These are phyloP conservation scores for Meiosimyza decipiens DNA, from an alignment of 2,888 invertebrate genomes.

Conservation along the genomic window DNA sequence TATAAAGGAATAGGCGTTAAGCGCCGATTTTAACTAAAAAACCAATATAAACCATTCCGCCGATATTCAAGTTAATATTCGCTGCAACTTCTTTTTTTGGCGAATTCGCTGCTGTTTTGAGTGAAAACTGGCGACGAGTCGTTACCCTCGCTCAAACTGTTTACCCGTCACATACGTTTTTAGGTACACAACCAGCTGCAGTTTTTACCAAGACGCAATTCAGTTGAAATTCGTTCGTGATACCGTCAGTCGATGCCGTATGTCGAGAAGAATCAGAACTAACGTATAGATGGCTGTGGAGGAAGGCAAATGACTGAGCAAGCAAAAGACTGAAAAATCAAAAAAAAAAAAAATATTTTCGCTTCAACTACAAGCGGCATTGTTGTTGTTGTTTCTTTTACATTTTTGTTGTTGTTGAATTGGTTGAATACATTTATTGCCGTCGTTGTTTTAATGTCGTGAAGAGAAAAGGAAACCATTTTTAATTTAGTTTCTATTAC, in stretches of 20 bases:
- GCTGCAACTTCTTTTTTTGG: no score
- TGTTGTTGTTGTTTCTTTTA: constrained; percentile 3
- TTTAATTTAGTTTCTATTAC: constrained; percentile 1
- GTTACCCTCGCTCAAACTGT: not conserved
- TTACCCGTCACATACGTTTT: no score
- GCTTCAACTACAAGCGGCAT: not conserved
- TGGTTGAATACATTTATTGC: constrained; percentile 3
- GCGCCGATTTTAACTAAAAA: no score
- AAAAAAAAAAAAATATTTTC: not conserved
- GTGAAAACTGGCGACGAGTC: no score
- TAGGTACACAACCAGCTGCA: not conserved
- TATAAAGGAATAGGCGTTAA: no score
- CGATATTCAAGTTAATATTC: no score
- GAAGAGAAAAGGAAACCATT: constrained; percentile 20
- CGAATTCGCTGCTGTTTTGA: no score
- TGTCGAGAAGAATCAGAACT: not conserved
- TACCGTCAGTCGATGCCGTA: constrained; percentile 4
- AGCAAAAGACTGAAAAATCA: not conserved
- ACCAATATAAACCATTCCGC: no score
- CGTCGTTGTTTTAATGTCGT: not conserved
- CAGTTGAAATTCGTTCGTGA: constrained; percentile 22
- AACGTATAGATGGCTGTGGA: not conserved
- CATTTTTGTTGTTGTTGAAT: constrained; percentile 17
- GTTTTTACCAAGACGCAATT: constrained; percentile 1
- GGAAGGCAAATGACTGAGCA: constrained; percentile 7